Evolutionary conservation across 2,113 vertebrate genomes (phyloP).

Genomic region (Martes martes): DNA sequence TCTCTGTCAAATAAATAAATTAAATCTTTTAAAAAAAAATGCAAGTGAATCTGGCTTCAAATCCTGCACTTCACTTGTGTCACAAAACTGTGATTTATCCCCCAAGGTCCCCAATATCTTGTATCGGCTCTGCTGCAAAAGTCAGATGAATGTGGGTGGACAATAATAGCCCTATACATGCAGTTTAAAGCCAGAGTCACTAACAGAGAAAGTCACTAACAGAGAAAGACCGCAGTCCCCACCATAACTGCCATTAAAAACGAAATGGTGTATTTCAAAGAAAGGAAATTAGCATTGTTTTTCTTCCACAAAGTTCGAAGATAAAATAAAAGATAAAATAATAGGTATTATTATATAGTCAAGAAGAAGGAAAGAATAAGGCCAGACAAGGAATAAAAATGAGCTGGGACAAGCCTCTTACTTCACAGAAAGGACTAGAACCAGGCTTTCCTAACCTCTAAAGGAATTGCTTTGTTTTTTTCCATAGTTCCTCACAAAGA

Average conservation of each 20-base stretch:
- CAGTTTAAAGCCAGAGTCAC: not conserved
- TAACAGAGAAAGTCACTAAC: not conserved
- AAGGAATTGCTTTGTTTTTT: not conserved
- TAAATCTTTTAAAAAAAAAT: not conserved
- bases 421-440: not conserved
- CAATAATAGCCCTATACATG: not conserved
- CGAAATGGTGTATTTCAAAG: not conserved
- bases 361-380: not conserved
- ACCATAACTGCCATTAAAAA: not conserved
- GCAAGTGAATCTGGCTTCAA: not conserved
- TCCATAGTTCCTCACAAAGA: not conserved
- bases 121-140: not conserved
- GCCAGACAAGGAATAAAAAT: not conserved
- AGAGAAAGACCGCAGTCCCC: not conserved
- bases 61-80: not conserved
- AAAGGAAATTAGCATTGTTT: not conserved
- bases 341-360: not conserved
- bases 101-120: not conserved
- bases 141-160: not conserved
- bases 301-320: slow-evolving; percentile 14
- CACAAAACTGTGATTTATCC: not conserved
- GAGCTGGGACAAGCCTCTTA: not conserved
- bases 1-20: too few relatives aligned
- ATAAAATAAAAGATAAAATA: not conserved
- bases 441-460: not conserved